Evolutionary conservation across 2,888 invertebrate genomes (phyloP).

Genomic region (Eustalomyia histrio): DNA sequence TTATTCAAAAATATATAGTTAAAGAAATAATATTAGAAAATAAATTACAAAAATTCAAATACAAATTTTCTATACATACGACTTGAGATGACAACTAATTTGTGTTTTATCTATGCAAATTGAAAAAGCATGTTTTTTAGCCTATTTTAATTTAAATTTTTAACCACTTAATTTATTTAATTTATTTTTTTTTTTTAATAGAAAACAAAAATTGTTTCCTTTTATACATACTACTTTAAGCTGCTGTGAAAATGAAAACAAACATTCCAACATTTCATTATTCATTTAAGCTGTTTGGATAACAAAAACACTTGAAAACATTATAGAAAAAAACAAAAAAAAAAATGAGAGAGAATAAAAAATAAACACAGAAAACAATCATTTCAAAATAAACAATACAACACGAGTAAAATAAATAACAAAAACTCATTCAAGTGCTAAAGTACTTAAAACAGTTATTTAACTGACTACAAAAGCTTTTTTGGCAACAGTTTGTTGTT

Average conservation of each 20-base stretch:
- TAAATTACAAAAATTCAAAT: background rate
- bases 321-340: constrained; percentile 35
- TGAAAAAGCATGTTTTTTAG: background rate
- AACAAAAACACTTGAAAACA: constrained; percentile 58
- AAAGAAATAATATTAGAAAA: too few relatives aligned
- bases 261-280: constrained; percentile 20
- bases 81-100: too few relatives aligned
- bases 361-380: constrained; percentile 49
- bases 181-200: background rate
- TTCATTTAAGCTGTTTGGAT: constrained; percentile 55
- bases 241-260: constrained; percentile 25
- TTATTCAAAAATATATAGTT: too few relatives aligned
- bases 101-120: too few relatives aligned
- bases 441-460: constrained; percentile 58
- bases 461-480: constrained; percentile 21
- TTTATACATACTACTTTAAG: constrained; percentile 12
- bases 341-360: constrained; percentile 50
- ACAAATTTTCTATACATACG: too few relatives aligned
- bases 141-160: background rate
- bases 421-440: constrained; percentile 56
- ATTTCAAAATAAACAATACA: constrained; percentile 57
- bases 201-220: constrained; percentile 29
- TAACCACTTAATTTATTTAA: background rate
- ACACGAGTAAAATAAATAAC: constrained; percentile 31
- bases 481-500: constrained; percentile 40